phyloP scores from a whole-genome alignment of 2,888 invertebrate genomes.

The Melanargia galathea region DNA sequence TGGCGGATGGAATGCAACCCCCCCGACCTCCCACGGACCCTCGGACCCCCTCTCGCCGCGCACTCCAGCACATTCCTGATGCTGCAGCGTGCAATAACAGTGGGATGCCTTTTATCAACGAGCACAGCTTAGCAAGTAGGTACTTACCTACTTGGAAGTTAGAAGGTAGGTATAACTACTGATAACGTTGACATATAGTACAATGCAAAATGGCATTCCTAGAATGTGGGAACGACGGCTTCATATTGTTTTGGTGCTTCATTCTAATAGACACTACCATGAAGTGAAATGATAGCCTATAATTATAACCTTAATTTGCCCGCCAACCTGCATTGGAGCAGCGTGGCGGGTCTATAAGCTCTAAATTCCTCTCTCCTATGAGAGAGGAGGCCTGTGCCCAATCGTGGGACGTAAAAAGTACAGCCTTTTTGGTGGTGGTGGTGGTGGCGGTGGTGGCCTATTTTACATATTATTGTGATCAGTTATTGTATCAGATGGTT shows the following conservation, averaged over 20 bases:
- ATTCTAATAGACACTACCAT: background rate
- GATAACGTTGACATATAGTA: conserved; percentile 6
- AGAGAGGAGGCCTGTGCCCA: too few relatives aligned
- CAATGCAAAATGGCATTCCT: background rate
- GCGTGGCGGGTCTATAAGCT: too few relatives aligned
- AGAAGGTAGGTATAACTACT: background rate
- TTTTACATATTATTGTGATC: too few relatives aligned
- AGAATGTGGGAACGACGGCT: background rate
- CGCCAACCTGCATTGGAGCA: too few relatives aligned
- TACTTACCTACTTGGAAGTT: too few relatives aligned
- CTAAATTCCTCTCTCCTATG: too few relatives aligned
- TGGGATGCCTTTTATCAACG: conserved; percentile 32
- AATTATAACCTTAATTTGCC: too few relatives aligned
- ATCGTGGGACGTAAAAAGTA: too few relatives aligned
- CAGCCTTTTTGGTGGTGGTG: too few relatives aligned
- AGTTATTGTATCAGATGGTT: too few relatives aligned
- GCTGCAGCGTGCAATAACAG: conserved; percentile 38
- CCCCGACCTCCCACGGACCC: conserved; percentile 29
- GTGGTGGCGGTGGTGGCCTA: too few relatives aligned
- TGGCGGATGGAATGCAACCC: conserved; percentile 56
- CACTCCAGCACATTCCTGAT: conserved; percentile 35
- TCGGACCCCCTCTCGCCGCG: conserved; percentile 24
- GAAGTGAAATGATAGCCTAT: too few relatives aligned
- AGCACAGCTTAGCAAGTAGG: conserved; percentile 13
- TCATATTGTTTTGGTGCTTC: background rate